Conservation (phyloP, 2,797 vertebrate species). For the Lepus townsendii region DNA sequence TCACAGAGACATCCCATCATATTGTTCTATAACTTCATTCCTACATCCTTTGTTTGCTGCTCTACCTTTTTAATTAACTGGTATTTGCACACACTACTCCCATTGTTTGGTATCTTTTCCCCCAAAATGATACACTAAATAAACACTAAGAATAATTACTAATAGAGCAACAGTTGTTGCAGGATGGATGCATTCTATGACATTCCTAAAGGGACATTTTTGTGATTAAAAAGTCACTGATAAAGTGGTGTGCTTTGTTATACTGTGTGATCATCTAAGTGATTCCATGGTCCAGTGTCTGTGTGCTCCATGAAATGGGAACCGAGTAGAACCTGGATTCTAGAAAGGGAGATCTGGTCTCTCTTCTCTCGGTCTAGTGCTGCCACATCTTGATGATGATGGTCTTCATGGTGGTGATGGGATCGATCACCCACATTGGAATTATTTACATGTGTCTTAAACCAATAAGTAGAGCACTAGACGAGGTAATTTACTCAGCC, state of each 20-base stretch:
- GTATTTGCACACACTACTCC: conserved; percentile 40
- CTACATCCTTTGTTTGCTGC: neutral
- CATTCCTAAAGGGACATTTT: neutral
- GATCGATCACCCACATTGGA: neutral
- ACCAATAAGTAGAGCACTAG: neutral
- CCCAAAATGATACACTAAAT: conserved; percentile 30
- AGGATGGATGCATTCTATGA: neutral
- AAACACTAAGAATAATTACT: conserved; percentile 54
- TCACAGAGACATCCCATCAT: neutral
- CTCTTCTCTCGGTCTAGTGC: neutral
- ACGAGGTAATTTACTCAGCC: neutral
- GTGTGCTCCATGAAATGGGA: neutral
- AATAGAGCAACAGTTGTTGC: neutral
- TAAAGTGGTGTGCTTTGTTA: conserved; percentile 45
- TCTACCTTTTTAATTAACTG: conserved; percentile 54
- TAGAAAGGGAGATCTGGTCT: neutral
- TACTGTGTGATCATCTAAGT: neutral
- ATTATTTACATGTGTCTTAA: conserved; percentile 46
- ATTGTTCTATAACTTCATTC: neutral
- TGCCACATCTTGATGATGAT: neutral
- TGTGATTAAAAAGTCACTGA: conserved; percentile 42
- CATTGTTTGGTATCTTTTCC: conserved; percentile 61
- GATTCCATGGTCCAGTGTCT: neutral
- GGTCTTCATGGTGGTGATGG: neutral
- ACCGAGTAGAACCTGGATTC: neutral